A percentile compares a stretch with the other conserved stretches of the same genome.
phyloP scores from a whole-genome alignment of 1,140 invertebrate species.

The Wasmannia auropunctata region DNA sequence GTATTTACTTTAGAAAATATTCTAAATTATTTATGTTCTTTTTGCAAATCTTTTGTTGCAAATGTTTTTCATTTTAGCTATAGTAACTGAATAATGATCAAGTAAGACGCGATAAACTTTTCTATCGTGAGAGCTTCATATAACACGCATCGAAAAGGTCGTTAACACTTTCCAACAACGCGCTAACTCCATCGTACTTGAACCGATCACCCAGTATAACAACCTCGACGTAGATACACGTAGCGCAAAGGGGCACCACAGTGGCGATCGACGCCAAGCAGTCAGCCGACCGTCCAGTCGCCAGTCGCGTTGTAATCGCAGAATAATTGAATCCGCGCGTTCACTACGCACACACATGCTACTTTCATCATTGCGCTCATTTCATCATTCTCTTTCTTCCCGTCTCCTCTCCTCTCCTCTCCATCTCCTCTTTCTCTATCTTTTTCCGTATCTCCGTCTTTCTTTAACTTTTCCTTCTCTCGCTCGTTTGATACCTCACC shows the following conservation, averaged over 20 bases:
- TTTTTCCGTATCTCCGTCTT: conserved; percentile 22
- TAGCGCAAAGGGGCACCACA: conserved; percentile 36
- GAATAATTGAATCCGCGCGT: conserved; percentile 83
- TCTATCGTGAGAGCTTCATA: background rate
- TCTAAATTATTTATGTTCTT: background rate
- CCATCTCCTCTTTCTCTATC: conserved; percentile 39
- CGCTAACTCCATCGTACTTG: conserved; percentile 56
- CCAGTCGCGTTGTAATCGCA: conserved; percentile 79
- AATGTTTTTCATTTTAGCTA: too few species aligned
- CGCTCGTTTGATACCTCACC: conserved; percentile 10
- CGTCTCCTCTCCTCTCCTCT: background rate
- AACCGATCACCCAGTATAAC: conserved; percentile 65
- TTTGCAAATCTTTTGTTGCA: background rate
- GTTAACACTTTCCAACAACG: conserved; percentile 26
- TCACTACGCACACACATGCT: conserved; percentile 60
- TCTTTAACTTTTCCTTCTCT: conserved; percentile 43
- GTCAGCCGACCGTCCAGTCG: conserved; percentile 70
- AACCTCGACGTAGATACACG: conserved; percentile 58
- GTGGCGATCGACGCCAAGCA: conserved; percentile 50
- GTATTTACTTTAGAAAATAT: background rate
- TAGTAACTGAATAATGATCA: background rate
- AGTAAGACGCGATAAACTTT: background rate
- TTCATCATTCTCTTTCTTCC: conserved; percentile 64
- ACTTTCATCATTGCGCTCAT: conserved; percentile 50
- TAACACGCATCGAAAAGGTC: conserved; percentile 5